Conservation (phyloP, 2,797 vertebrate genomes). For the Urocyon cinereoargenteus region DNA sequence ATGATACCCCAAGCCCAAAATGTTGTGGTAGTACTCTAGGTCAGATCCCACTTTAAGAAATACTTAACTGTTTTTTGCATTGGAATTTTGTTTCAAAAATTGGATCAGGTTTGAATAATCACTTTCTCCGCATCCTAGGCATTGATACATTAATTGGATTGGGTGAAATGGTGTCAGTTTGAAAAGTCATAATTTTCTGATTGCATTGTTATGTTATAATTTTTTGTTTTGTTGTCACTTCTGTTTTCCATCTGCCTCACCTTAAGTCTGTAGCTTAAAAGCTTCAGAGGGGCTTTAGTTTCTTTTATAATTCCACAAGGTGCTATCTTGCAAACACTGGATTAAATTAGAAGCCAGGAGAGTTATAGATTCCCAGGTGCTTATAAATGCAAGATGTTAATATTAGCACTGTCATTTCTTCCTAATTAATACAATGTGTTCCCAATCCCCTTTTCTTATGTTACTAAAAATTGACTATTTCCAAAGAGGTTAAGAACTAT, state of each 20-base stretch:
- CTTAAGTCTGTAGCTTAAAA: neutral
- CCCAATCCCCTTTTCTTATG: neutral
- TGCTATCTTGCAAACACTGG: neutral
- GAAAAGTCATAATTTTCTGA: neutral
- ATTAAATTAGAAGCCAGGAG: neutral
- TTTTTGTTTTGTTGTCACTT: neutral
- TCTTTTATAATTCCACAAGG: neutral
- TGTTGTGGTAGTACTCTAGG: neutral
- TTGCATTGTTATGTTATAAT: neutral
- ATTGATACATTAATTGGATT: neutral
- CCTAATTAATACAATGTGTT: neutral
- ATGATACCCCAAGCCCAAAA: neutral
- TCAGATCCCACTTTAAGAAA: neutral
- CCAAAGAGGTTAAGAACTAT: neutral
- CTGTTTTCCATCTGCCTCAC: neutral
- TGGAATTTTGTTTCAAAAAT: neutral
- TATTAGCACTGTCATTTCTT: neutral
- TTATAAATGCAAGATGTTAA: neutral
- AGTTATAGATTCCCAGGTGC: neutral
- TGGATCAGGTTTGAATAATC: neutral
- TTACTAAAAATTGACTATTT: neutral
- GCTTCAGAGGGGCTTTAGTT: neutral
- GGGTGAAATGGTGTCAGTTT: neutral
- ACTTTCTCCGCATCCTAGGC: neutral
- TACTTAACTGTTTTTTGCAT: neutral